Evolutionary conservation across 2,113 vertebrate genomes (phyloP).

Genomic region (Cygnus buccinator): DNA sequence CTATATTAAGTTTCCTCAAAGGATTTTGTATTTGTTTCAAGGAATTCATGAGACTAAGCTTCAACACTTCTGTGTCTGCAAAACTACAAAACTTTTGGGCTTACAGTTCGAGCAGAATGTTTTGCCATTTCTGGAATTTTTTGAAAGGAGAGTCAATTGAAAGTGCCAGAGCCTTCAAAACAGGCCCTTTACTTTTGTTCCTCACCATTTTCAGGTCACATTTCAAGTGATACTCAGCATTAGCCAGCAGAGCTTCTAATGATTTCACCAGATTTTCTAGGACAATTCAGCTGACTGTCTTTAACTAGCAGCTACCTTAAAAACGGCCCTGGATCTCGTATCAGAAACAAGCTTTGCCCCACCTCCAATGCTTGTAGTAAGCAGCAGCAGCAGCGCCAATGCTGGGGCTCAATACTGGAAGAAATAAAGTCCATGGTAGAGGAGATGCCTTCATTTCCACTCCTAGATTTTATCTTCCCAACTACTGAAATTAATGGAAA

Average conservation of each 20-base stretch:
- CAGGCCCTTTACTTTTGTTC: neutral
- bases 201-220: neutral
- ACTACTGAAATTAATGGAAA: neutral
- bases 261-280: neutral
- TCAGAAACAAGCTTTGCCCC: neutral
- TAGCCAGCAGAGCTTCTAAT: neutral
- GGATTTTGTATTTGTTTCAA: slow-evolving; percentile 53
- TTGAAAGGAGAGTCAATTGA: neutral
- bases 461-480: neutral
- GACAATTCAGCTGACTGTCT: neutral
- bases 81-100: neutral
- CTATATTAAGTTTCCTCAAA: slow-evolving; percentile 42
- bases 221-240: neutral
- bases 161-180: neutral
- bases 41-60: slow-evolving; percentile 11
- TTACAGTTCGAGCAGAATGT: neutral
- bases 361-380: neutral
- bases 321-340: neutral
- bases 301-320: neutral
- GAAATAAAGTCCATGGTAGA: neutral
- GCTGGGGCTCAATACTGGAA: neutral
- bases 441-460: neutral
- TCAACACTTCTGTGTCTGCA: neutral
- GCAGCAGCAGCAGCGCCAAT: neutral
- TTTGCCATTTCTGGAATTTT: neutral